phyloP scores from a whole-genome alignment of 2,797 vertebrate species.

The Poeciliopsis gracilis region DNA sequence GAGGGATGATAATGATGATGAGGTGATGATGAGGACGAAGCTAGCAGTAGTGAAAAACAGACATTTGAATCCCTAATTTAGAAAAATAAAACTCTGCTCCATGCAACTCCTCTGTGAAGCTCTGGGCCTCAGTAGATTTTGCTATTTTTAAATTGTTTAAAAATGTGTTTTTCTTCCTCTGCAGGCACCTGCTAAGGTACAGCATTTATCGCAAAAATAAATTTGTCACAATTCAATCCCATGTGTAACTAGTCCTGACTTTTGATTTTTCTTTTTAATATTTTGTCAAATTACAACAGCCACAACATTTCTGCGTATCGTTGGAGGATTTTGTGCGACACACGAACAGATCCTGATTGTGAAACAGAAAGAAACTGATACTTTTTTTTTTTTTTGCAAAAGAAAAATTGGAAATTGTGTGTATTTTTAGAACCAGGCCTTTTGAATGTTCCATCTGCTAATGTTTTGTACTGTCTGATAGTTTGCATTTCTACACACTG shows the following conservation, averaged over 20 bases:
- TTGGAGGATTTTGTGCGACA: not conserved
- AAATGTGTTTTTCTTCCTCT: not conserved
- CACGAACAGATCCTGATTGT: not conserved
- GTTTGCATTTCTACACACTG: not conserved
- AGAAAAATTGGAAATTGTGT: not conserved
- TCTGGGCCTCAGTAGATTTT: slow-evolving; percentile 31
- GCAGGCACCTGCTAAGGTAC: too few relatives aligned
- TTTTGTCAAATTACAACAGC: not conserved
- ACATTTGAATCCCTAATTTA: slow-evolving; percentile 34
- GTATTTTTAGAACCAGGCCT: not conserved
- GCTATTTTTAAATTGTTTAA: slow-evolving; percentile 27
- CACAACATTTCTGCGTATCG: not conserved
- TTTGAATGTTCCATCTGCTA: not conserved
- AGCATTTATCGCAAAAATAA: not conserved
- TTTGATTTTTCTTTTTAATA: not conserved
- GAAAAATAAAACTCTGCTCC: slow-evolving; percentile 34
- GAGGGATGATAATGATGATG: slow-evolving; percentile 21
- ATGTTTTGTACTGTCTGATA: not conserved
- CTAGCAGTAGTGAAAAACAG: slow-evolving; percentile 41
- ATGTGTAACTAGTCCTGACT: not conserved
- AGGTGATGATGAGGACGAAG: slow-evolving; percentile 19
- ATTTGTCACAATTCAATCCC: not conserved
- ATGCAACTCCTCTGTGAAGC: slow-evolving; percentile 19
- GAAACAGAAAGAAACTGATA: not conserved
- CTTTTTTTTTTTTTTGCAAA: not conserved